Conservation (phyloP, 2,888 invertebrate genomes). For the Sphaerophoria rueppellii region DNA sequence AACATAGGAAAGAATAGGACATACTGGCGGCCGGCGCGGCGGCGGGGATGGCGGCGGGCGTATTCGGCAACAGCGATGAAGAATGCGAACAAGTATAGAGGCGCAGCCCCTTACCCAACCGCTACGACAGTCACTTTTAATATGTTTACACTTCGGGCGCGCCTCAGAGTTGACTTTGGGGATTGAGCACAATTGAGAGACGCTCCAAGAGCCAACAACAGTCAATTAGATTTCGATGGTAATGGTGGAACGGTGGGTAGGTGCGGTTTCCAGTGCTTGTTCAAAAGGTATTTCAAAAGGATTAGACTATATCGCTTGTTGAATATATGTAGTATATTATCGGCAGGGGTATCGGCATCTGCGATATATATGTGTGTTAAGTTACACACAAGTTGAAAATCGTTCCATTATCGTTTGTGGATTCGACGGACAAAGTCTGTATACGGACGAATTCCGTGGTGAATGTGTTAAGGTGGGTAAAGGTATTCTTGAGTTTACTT, state of each 20-base stretch:
- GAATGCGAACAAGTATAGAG: neutral
- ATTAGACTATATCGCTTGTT: constrained; percentile 40
- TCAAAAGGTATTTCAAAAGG: constrained; percentile 60
- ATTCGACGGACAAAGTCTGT: constrained; percentile 32
- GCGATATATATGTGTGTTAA: constrained; percentile 21
- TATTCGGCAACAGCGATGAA: neutral
- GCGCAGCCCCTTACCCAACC: constrained; percentile 4
- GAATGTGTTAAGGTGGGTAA: too few species aligned
- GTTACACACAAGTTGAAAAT: constrained; percentile 56
- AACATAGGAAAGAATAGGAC: too few species aligned
- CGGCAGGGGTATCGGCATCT: constrained; percentile 23
- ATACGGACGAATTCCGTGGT: too few species aligned
- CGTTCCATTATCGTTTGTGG: constrained; percentile 61
- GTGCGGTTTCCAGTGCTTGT: constrained; percentile 55
- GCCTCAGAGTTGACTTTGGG: constrained; percentile 42
- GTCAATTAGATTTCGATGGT: constrained; percentile 45
- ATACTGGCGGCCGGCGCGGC: too few species aligned
- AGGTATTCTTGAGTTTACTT: constrained; percentile 39
- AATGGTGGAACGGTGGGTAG: constrained; percentile 20
- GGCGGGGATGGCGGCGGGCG: neutral
- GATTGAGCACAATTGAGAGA: constrained; percentile 41
- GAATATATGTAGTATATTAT: neutral
- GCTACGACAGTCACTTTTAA: constrained; percentile 45
- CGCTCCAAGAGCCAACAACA: constrained; percentile 44
- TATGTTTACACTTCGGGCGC: constrained; percentile 64